phyloP scores from a whole-genome alignment of 2,797 vertebrate species.

The Psittacula derbiana region DNA sequence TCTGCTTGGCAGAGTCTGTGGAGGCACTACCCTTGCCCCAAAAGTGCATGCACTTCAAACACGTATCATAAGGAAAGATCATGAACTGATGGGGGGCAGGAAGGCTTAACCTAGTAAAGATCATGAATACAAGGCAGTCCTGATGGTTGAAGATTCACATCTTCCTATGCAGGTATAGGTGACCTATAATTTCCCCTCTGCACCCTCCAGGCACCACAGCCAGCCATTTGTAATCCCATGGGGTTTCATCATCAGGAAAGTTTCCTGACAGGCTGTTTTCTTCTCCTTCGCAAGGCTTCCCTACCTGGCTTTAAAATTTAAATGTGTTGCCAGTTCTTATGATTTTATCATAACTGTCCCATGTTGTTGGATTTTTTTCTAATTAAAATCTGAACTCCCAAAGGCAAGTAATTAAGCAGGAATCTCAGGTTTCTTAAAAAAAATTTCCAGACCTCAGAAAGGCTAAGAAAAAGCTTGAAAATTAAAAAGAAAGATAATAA shows the following conservation, averaged over 20 bases:
- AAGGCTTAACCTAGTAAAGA: neutral
- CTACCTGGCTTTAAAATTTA: neutral
- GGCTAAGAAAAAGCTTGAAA: neutral
- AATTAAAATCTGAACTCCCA: neutral
- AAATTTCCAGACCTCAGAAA: neutral
- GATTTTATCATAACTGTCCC: neutral
- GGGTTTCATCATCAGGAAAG: neutral
- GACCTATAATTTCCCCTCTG: neutral
- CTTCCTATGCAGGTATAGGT: neutral
- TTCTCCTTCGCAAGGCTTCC: neutral
- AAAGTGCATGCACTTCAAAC: neutral
- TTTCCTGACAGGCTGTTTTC: neutral
- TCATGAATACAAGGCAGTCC: neutral
- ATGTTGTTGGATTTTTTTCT: neutral
- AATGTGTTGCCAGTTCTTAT: neutral
- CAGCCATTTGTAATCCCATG: accelerated
- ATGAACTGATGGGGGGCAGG: neutral
- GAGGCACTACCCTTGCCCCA: accelerated
- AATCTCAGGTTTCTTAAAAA: neutral
- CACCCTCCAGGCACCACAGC: neutral
- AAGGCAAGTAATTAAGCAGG: neutral
- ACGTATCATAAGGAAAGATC: neutral
- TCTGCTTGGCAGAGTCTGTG: neutral
- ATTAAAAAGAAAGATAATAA: neutral
- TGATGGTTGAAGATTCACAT: accelerated